Evolutionary conservation across 53 echinoderm and acorn worm species (phyloP), one percentile per base, ranked within the genome.

Genomic region (Paracentrotus lividus): DNA sequence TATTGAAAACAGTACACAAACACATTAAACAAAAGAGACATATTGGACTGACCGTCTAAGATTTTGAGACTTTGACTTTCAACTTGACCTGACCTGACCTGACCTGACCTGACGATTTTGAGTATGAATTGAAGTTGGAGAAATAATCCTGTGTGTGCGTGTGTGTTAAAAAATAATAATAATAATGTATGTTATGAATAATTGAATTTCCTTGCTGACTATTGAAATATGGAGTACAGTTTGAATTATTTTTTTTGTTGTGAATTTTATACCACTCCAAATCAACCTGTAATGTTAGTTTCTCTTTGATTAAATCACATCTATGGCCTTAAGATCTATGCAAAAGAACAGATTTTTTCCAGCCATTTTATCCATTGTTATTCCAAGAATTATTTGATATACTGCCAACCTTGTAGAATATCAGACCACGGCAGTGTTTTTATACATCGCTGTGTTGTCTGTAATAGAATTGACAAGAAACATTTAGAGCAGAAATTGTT

Each of bases 81-180:
- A 65, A 89, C 43, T 18, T n/a, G 72, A 72, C 69, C 10, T 0
- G 47, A 89, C 89, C n/a, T 10, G 57, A 40, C 64, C 44, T 40
- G 65, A 44, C 88, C 43, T 27, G 21, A 88, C 27, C 5, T 5
- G 90, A 90, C 90, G 49, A 42, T 26, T 34, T 44, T 60, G 59
- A 57, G 89, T 89, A 60, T 90, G 90, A 56, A 33, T 33, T 72
- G 72, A 69, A 49, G 34, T 56, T 84, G 49, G 66, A 88, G 76
- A 90, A 77, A 34, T 61, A 55, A 88, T 95, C 93, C 95, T 95
- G 93, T 95, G 93, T 87, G 90, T 90, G 90, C 72, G 90, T 90
- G 90, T 90, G 69, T 90, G 12, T 14, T 34, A 36, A 21, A 51
- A 34, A 51, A 24, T 5, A 58, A 38, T 59, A 88, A 59, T 88